Evolutionary conservation across 2,797 vertebrate species (phyloP), one percentile per base, ranked within the genome.

Genomic region (Threskiornis aethiopicus): DNA sequence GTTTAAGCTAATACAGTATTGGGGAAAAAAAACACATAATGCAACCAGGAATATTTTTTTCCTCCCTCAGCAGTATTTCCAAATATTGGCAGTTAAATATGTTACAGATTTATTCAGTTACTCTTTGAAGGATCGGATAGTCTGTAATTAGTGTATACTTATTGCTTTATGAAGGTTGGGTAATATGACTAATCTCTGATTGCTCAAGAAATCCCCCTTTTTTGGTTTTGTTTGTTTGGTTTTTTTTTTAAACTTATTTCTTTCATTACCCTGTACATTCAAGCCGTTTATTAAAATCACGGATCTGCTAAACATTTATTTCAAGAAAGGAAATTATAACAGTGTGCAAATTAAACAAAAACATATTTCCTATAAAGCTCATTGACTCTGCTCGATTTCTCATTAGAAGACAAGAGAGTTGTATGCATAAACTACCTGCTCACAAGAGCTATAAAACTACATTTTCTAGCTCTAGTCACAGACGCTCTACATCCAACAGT

Each of bases 331-430:
- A 95, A 96, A 97, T 96, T 49, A 29, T 67, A 94, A 96, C 35
- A 84, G 92, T 66, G 39, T 95, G 94, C 59, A 97, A 96, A 97
- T 96, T 91, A 93, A 96, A 88, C 66, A 97, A 96, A 89, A 84
- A 16, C 41, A 16, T 76, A 88, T 80, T 96, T 96, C 79, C 81
- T 89, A 85, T 66, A 78, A 71, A 96, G 79, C 73, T 93, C 71
- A 37, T 61, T 91, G 87, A 89, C n/a, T 92, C 82, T 93, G 55
- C 91, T 96, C 89, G 82, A 83, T 95, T 95, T 93, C 83, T 97
- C 70, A 94, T 83, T 88, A 94, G 76, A 93, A 95, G 51, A 76
- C 73, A 94, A 72, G 55, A 91, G 73, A 94, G 91, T 62, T 96
- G 19, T 64, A 89, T 79, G 44, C 77, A 73, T 67, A 95, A 96